Percentiles rank a stretch among this genome's conserved stretches.
These are phyloP conservation scores for Hesperia comma DNA, from an alignment of 2,888 invertebrate genomes.

Conservation along the genomic window DNA sequence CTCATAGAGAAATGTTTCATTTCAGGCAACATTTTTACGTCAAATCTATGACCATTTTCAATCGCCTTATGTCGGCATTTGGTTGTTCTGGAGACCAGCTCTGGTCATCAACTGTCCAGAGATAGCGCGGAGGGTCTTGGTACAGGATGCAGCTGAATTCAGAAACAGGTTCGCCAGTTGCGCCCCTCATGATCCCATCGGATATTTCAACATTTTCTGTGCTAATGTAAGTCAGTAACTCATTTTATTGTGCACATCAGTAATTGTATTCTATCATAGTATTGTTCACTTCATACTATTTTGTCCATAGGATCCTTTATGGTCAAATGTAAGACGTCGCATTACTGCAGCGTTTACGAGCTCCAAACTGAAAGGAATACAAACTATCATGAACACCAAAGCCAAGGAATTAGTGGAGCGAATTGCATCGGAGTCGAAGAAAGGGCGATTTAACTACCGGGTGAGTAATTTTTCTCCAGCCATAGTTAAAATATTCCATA, in stretches of 20 bases:
- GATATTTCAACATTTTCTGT: conserved; percentile 48
- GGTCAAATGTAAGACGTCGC: conserved; percentile 53
- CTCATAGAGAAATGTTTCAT: too few relatives aligned
- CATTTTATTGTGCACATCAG: too few relatives aligned
- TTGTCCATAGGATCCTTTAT: conserved; percentile 54
- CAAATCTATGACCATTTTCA: conserved; percentile 42
- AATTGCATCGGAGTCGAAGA: conserved; percentile 33
- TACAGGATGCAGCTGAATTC: conserved; percentile 49
- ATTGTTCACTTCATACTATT: neutral
- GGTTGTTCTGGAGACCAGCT: conserved; percentile 53
- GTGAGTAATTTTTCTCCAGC: conserved; percentile 11
- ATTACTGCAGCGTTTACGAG: conserved; percentile 55
- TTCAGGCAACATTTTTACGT: conserved; percentile 48
- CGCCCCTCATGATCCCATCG: conserved; percentile 49
- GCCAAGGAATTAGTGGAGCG: conserved; percentile 49
- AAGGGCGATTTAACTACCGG: conserved; percentile 36
- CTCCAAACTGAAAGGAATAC: conserved; percentile 51
- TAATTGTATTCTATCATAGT: too few relatives aligned
- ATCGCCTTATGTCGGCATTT: conserved; percentile 50
- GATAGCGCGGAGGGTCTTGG: conserved; percentile 46
- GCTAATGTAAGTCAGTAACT: conserved; percentile 44
- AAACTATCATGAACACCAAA: conserved; percentile 46
- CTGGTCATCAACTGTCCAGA: conserved; percentile 50
- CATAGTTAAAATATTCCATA: too few relatives aligned
- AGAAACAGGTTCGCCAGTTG: conserved; percentile 45